Conservation (phyloP, 1,140 invertebrate genomes). For the Stenopsyche tienmushanensis region DNA sequence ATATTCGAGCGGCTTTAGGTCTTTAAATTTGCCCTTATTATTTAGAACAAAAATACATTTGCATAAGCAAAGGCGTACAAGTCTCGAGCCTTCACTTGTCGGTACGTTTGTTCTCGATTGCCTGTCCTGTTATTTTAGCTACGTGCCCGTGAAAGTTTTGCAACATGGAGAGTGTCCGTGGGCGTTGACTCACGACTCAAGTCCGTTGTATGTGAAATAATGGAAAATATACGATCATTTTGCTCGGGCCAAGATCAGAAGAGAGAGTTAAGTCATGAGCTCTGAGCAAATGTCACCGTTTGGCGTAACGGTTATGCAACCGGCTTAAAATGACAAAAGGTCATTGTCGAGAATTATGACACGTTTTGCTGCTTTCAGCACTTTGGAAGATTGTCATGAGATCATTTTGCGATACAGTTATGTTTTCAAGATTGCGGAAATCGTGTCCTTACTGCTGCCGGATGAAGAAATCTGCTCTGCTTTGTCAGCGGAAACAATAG, state of each 20-base stretch:
- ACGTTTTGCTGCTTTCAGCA: not conserved
- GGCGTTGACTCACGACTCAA: not conserved
- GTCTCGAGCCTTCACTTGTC: too few relatives aligned
- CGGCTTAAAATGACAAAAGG: slow-evolving; percentile 14
- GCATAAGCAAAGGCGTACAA: too few relatives aligned
- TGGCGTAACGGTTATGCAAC: slow-evolving; percentile 20
- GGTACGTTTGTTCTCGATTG: too few relatives aligned
- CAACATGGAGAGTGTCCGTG: slow-evolving; percentile 3
- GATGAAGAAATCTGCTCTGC: too few relatives aligned
- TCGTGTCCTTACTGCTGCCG: too few relatives aligned
- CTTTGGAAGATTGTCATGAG: not conserved
- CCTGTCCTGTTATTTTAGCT: not conserved
- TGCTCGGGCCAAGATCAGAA: not conserved
- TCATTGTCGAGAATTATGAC: slow-evolving; percentile 9
- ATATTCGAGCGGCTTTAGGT: too few relatives aligned
- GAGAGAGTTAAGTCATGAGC: not conserved
- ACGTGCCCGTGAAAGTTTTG: not conserved
- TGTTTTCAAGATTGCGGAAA: too few relatives aligned
- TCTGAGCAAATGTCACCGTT: not conserved
- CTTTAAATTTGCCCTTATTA: too few relatives aligned
- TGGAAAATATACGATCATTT: not conserved
- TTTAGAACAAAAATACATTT: too few relatives aligned
- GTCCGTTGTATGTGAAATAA: not conserved
- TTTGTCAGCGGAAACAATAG: too few relatives aligned
- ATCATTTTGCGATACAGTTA: too few relatives aligned